Percentiles rank a stretch among this genome's conserved stretches.
Evolutionary conservation across 92 coral and sea anemone species (phyloP).

Genomic region (Parazoanthus atlanticus): DNA sequence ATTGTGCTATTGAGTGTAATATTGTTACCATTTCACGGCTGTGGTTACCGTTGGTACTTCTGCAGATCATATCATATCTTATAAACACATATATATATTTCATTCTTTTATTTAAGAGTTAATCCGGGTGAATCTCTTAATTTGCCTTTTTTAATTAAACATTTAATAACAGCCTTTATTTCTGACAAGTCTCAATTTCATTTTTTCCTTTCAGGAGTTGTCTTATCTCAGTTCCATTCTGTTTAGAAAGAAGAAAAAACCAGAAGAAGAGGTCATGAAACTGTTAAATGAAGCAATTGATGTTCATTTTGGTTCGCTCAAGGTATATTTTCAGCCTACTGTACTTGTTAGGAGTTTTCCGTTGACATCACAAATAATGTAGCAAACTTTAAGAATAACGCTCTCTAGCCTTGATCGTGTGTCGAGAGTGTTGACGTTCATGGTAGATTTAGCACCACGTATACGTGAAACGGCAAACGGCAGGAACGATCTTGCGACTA

Average conservation of each 20-base stretch:
- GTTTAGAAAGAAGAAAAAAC: conserved; percentile 82
- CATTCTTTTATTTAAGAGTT: not conserved
- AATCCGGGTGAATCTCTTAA: not conserved
- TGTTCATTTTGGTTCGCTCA: conserved; percentile 82
- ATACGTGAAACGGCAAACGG: too few species aligned
- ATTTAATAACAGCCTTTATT: not conserved
- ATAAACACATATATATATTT: too few species aligned
- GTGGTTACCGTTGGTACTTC: not conserved
- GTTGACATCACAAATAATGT: not conserved
- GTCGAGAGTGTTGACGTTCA: not conserved
- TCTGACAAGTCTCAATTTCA: not conserved
- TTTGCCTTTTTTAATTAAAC: too few species aligned
- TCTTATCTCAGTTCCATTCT: conserved; percentile 92
- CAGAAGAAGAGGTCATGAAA: conserved; percentile 80
- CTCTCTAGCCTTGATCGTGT: not conserved
- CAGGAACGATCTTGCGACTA: too few species aligned
- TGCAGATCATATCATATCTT: not conserved
- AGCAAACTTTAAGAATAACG: not conserved
- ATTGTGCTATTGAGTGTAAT: not conserved
- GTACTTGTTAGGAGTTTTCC: not conserved
- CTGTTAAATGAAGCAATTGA: conserved; percentile 89
- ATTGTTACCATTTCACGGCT: not conserved
- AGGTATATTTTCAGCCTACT: conserved; percentile 54
- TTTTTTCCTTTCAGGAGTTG: conserved; percentile 71
- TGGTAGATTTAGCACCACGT: too few species aligned